A percentile compares a stretch with the other conserved stretches of the same genome.
Conservation (phyloP, 2,797 vertebrate genomes). For the Spizella passerina region DNA sequence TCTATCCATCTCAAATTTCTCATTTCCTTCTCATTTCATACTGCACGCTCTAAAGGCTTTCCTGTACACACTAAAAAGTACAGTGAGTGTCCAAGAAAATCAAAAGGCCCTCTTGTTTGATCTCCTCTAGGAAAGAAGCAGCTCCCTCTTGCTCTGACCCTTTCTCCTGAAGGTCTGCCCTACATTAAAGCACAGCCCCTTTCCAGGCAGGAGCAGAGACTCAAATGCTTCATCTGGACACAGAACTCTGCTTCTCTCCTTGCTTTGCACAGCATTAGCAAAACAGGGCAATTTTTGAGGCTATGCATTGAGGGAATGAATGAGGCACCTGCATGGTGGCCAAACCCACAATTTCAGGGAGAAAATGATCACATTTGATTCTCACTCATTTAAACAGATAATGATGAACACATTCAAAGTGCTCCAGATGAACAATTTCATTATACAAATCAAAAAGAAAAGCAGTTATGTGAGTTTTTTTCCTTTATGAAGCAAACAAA, state of each 20-base stretch:
- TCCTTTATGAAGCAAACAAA: background rate
- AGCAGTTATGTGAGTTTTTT: accelerated
- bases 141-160: background rate
- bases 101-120: background rate
- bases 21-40: background rate
- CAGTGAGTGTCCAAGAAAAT: background rate
- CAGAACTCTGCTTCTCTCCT: background rate
- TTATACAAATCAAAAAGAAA: background rate
- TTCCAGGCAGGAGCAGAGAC: background rate
- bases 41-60: background rate
- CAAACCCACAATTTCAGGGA: background rate
- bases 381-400: background rate
- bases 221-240: background rate
- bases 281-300: background rate
- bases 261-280: background rate
- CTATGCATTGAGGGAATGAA: background rate
- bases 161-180: background rate
- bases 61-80: background rate
- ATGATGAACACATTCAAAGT: background rate
- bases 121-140: background rate
- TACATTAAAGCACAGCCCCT: background rate
- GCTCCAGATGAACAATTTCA: background rate
- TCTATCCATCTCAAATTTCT: background rate
- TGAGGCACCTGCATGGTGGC: background rate
- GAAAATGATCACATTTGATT: background rate